Conservation (phyloP, 2,113 vertebrate species). For the Notiomystis cincta region DNA sequence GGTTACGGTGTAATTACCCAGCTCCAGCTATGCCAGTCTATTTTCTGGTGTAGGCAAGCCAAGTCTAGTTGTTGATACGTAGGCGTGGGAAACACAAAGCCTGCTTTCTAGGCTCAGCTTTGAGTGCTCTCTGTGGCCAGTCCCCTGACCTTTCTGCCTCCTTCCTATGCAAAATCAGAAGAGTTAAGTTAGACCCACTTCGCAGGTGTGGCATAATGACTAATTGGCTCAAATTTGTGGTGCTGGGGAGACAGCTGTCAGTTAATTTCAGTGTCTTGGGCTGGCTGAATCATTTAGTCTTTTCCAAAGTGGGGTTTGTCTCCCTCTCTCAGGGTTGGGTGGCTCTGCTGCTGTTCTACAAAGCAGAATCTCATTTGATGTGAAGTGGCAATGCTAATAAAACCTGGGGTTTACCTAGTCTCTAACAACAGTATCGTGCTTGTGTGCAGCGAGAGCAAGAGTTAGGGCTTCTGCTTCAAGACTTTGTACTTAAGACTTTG, state of each 20-base stretch:
- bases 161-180: conserved; percentile 27
- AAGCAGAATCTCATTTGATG: neutral
- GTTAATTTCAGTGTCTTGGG: neutral
- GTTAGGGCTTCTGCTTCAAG: neutral
- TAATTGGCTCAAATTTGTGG: conserved; percentile 52
- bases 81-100: conserved; percentile 54
- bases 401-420: neutral
- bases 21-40: conserved; percentile 20
- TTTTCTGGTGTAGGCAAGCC: conserved; percentile 51
- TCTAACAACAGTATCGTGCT: neutral
- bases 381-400: neutral
- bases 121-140: conserved; percentile 25
- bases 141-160: conserved; percentile 26
- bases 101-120: conserved; percentile 61
- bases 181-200: neutral
- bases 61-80: conserved; percentile 47
- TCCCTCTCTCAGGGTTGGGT: neutral
- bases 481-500: neutral
- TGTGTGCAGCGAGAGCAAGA: neutral
- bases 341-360: neutral
- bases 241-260: neutral
- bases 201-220: neutral
- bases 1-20: conserved; percentile 20
- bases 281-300: neutral
- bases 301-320: neutral